Base-by-base conservation (phyloP, 2,113 vertebrate genomes). In the Glaucomys volans region DNA sequence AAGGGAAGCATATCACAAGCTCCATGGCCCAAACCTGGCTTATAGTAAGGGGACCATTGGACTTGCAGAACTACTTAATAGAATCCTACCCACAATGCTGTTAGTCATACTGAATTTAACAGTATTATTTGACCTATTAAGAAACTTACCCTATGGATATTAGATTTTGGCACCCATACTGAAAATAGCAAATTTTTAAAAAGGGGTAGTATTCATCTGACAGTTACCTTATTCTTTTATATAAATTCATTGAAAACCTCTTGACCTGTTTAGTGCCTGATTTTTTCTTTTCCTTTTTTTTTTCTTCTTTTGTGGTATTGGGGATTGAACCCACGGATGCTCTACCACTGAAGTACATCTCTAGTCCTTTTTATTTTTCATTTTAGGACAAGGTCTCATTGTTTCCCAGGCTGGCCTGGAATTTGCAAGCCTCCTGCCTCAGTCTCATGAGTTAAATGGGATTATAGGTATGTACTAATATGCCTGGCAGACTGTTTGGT, bases 211-310 rank as follows among this genome's bases (percentile, higher is more conserved):
- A 11, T 69, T 1, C 67, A 32, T 44, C 69, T 87, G 40, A 44
- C 12, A 22, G 17, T 66, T 76, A 66, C 66, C 26, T 93, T 72
- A 69, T n/a, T 89, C 14, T 64, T 97, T 96, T 79, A 42, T 79
- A 42, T 75, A 95, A 95, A 69, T 47, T 89, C 84, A 90, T 44
- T 82, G 79, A 77, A 93, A 85, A 24, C 40, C 50, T 81, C 66
- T 81, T 83, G 32, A 26, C 8, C 20, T 80, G 28, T 42, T 72
- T 62, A 95, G 89, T 59, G 95, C 69, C 64, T 93, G 85, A 76
- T 20, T 92, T 26, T 28, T 9, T 64, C 52, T 64, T 64, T 30
- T 10, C 8, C 26, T 62, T 22, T 64, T 30, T 64, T 64, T 10
- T 28, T 64, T 64, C 8, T 47, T 47, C 9, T 47, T 47, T 47